These are phyloP conservation scores for Athrips mouffetella DNA, from an alignment of 2,888 invertebrate genomes.

Conservation along the genomic window DNA sequence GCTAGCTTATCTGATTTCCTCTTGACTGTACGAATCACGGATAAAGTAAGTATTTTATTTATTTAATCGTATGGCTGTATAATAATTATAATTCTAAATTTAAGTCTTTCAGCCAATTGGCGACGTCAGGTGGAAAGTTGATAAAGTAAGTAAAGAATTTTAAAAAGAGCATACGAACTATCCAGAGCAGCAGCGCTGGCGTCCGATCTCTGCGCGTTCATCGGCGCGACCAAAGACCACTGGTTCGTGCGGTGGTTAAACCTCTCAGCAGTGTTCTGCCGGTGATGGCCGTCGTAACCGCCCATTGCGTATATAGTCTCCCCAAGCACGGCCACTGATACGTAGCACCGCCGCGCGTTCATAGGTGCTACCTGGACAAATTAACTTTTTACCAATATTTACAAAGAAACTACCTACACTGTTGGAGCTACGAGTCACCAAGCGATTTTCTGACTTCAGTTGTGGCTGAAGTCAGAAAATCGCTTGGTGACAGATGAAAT, in stretches of 20 bases:
- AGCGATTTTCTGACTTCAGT: too few species aligned
- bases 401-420: background rate
- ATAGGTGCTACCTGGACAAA: slow-evolving; percentile 84
- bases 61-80: too few species aligned
- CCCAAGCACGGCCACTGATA: slow-evolving; percentile 88
- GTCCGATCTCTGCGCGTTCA: slow-evolving; percentile 93
- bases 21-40: too few species aligned
- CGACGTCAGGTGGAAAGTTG: too few species aligned
- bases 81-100: too few species aligned
- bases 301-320: slow-evolving; percentile 92
- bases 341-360: slow-evolving; percentile 92
- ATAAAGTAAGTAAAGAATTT: background rate
- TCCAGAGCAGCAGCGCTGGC: slow-evolving; percentile 93
- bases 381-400: background rate
- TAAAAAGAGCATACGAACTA: slow-evolving; percentile 61
- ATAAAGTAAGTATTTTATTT: too few species aligned
- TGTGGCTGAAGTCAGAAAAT: too few species aligned
- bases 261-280: slow-evolving; percentile 91
- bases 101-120: too few species aligned
- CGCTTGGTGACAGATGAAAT: too few species aligned
- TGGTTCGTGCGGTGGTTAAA: slow-evolving; percentile 92
- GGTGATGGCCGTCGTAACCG: slow-evolving; percentile 90
- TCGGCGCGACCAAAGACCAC: slow-evolving; percentile 91
- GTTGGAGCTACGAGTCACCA: too few species aligned
- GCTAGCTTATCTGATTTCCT: too few species aligned